phyloP scores from a whole-genome alignment of 2,888 invertebrate species.

The Ichneumon xanthorius region DNA sequence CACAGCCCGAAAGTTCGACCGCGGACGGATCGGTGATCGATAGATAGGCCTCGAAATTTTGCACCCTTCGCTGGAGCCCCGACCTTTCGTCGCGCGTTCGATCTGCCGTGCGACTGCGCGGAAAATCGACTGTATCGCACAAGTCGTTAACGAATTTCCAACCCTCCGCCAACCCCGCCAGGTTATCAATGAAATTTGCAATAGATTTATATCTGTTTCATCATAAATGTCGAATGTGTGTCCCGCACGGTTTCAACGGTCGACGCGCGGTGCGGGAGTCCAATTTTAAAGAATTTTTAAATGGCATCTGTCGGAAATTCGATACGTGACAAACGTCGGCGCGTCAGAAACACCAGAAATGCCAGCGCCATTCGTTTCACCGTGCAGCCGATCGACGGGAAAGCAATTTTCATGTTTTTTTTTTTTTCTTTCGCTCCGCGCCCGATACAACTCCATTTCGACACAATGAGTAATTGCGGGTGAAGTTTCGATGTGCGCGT shows the following conservation, averaged over 20 bases:
- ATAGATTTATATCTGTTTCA: conserved; percentile 33
- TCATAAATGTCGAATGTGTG: conserved; percentile 21
- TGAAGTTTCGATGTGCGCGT: conserved; percentile 26
- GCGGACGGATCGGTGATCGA: background rate
- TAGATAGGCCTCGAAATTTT: background rate
- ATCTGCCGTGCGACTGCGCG: background rate
- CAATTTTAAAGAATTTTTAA: conserved; percentile 49
- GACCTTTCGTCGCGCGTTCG: background rate
- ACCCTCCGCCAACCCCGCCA: background rate
- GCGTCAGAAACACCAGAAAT: conserved; percentile 11
- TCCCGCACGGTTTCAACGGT: background rate
- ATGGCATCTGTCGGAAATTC: conserved; percentile 41
- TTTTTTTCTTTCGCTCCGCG: background rate
- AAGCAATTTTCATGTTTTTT: conserved; percentile 17
- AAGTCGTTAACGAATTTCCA: background rate
- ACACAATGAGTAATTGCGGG: conserved; percentile 42
- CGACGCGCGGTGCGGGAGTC: background rate
- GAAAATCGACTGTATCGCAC: background rate
- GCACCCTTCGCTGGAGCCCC: background rate
- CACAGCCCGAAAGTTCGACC: no score
- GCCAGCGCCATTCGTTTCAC: conserved; percentile 9
- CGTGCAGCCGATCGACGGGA: conserved; percentile 5
- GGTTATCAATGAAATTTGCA: conserved; percentile 3
- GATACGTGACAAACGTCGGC: conserved; percentile 28
- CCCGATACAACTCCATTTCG: conserved; percentile 28